These are phyloP conservation scores for Acanthosoma haemorrhoidale DNA, from an alignment of 2,888 invertebrate genomes.

Conservation along the genomic window DNA sequence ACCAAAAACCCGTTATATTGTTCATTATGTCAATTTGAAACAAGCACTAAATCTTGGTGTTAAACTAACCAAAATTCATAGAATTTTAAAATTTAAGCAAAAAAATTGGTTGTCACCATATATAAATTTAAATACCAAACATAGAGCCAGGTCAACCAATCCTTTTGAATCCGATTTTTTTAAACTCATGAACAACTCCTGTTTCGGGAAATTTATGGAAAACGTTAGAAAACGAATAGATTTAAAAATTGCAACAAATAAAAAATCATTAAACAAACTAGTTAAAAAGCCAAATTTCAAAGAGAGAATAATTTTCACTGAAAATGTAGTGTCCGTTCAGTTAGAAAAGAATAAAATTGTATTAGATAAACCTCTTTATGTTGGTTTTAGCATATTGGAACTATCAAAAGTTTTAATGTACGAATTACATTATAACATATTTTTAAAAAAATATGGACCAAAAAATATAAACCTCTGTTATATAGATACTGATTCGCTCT, in stretches of 20 bases:
- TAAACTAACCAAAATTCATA: background rate
- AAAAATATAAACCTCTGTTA: too few species aligned
- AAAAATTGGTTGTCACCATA: background rate
- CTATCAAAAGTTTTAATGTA: conserved; percentile 19
- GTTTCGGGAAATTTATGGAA: conserved; percentile 7
- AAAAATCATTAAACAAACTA: background rate
- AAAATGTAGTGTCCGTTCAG: background rate
- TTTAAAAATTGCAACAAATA: background rate
- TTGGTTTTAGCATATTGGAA: background rate
- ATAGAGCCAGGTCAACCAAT: background rate
- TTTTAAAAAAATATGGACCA: too few species aligned
- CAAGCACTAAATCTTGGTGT: background rate
- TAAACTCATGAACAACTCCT: conserved; percentile 16
- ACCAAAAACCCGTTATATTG: background rate
- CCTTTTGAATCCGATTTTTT: conserved; percentile 15
- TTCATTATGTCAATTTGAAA: background rate
- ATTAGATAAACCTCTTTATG: background rate
- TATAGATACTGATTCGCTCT: conserved; percentile 17
- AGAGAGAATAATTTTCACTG: background rate
- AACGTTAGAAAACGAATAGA: conserved; percentile 8
- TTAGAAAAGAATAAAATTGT: background rate
- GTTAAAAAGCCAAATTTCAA: conserved; percentile 1
- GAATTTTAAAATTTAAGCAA: background rate
- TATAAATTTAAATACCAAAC: conserved; percentile 14
- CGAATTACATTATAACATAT: background rate